Evolutionary conservation across 2,113 vertebrate species (phyloP).

Genomic region (Centropristis striata): DNA sequence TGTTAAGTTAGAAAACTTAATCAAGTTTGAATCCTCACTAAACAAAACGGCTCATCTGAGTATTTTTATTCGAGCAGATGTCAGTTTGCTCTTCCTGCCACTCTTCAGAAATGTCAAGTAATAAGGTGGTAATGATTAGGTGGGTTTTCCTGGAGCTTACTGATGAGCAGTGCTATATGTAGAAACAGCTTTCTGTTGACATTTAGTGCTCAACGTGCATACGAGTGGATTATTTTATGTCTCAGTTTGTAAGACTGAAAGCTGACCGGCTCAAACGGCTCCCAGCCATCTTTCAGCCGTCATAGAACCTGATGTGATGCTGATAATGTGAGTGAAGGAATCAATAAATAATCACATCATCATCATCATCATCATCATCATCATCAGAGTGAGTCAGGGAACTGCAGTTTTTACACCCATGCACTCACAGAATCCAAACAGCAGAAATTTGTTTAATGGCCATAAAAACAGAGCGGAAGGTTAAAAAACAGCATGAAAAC

Average conservation of each 20-base stretch:
- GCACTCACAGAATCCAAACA: background rate
- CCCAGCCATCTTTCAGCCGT: background rate
- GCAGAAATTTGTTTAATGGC: background rate
- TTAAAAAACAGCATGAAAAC: background rate
- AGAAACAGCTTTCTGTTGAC: constrained; percentile 42
- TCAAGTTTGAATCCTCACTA: constrained; percentile 13
- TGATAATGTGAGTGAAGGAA: background rate
- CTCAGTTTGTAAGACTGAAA: background rate
- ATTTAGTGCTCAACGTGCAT: constrained; percentile 33
- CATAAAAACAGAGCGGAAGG: background rate
- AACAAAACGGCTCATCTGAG: constrained; percentile 30
- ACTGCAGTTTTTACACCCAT: constrained; percentile 8
- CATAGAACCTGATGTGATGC: background rate
- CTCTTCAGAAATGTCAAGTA: constrained; percentile 62
- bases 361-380: background rate
- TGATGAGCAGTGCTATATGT: constrained; percentile 39
- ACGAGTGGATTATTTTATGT: constrained; percentile 6
- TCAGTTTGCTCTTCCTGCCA: constrained; percentile 19
- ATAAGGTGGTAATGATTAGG: constrained; percentile 59
- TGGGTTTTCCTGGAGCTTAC: constrained; percentile 27
- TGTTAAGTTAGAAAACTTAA: constrained; percentile 21
- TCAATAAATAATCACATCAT: constrained; percentile 11
- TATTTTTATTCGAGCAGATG: constrained; percentile 44
- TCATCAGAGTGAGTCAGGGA: background rate
- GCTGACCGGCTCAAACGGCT: background rate